A percentile compares a stretch with the other conserved stretches of the same genome.
phyloP scores from a whole-genome alignment of 2,888 invertebrate genomes.

The Stenurella melanura region DNA sequence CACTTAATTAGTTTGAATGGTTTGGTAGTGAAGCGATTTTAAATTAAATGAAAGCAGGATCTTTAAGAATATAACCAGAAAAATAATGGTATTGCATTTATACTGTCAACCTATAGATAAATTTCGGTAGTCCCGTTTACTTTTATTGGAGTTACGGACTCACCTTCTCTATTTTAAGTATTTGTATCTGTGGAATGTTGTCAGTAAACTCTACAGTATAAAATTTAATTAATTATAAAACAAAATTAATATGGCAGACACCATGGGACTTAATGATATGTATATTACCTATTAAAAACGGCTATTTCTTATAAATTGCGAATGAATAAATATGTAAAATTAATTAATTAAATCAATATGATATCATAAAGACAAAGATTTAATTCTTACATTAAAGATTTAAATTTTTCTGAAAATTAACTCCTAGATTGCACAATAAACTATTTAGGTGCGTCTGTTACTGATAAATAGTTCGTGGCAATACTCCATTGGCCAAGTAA shows the following conservation, averaged over 20 bases:
- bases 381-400: too few species aligned
- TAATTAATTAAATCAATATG: constrained; percentile 32
- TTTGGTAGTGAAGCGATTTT: constrained; percentile 51
- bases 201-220: constrained; percentile 30
- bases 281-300: constrained; percentile 36
- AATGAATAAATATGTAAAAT: constrained; percentile 29
- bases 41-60: constrained; percentile 52
- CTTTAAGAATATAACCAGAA: constrained; percentile 52
- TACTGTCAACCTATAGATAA: constrained; percentile 56
- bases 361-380: not conserved
- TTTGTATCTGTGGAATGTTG: constrained; percentile 38
- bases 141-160: constrained; percentile 54
- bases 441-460: too few species aligned
- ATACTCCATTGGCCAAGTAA: too few species aligned
- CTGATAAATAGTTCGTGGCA: too few species aligned
- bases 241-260: constrained; percentile 38
- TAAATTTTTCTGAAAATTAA: too few species aligned
- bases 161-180: constrained; percentile 50
- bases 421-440: too few species aligned
- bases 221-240: constrained; percentile 40
- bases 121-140: constrained; percentile 53
- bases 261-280: constrained; percentile 36
- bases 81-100: constrained; percentile 57
- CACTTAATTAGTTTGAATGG: constrained; percentile 60
- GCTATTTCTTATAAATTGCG: constrained; percentile 27